Evolutionary conservation across 64 coral and sea anemone species (phyloP).

Genomic region (Acropora yongei): DNA sequence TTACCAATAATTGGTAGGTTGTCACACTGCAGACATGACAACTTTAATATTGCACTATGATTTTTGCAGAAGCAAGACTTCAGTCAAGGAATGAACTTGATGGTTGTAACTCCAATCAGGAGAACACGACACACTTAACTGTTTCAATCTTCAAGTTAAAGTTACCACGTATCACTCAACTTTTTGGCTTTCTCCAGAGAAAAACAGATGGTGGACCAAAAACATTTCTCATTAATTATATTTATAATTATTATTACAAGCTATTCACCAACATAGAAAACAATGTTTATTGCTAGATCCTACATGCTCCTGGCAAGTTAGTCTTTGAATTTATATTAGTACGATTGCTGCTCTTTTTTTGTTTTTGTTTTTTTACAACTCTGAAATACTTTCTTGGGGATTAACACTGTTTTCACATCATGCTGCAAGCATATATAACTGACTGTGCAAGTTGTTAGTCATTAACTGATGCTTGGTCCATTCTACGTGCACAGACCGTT

Average conservation of each 20-base stretch:
- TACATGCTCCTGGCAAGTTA: background rate
- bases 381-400: background rate
- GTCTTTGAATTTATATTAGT: conserved; percentile 37
- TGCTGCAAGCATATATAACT: background rate
- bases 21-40: background rate
- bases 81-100: too few species aligned
- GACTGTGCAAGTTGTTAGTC: background rate
- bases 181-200: conserved; percentile 10
- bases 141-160: too few species aligned
- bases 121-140: too few species aligned
- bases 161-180: too few species aligned
- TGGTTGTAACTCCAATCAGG: too few species aligned
- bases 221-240: background rate
- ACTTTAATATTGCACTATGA: too few species aligned
- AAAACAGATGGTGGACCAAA: conserved; percentile 3
- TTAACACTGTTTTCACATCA: background rate
- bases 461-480: background rate
- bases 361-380: conserved; percentile 14
- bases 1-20: background rate
- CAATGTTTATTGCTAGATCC: background rate
- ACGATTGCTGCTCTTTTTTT: background rate
- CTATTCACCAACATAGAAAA: conserved; percentile 46
- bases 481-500: conserved; percentile 24
- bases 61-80: too few species aligned
- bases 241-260: background rate